A percentile compares a stretch with the other conserved stretches of the same genome.
These are phyloP conservation scores for Drosophila limbata DNA, from an alignment of 2,888 invertebrate genomes.

Conservation along the genomic window DNA sequence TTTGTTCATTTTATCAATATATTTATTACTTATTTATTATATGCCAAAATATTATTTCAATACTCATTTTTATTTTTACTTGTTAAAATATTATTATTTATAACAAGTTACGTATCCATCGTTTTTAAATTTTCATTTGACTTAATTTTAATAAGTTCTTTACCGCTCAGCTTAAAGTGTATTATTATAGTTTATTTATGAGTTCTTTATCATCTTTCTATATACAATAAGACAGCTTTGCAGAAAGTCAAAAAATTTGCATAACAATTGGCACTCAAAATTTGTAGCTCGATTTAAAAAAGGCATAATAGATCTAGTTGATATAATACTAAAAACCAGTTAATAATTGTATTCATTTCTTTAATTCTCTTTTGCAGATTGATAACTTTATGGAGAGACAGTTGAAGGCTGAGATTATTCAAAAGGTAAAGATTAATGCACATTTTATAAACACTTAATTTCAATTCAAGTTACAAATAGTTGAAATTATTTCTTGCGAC, in stretches of 20 bases:
- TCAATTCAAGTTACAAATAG: background rate
- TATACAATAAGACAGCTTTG: background rate
- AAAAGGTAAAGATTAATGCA: slow-evolving; percentile 32
- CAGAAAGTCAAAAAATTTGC: slow-evolving; percentile 2
- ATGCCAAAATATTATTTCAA: background rate
- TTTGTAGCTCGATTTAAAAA: background rate
- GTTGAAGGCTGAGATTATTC: slow-evolving; percentile 11
- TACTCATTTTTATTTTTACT: too few relatives aligned
- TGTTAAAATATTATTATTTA: too few relatives aligned
- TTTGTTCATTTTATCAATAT: background rate
- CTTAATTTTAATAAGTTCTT: background rate
- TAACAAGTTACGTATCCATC: background rate
- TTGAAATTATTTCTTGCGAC: background rate
- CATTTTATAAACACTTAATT: background rate
- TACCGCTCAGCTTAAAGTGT: too few relatives aligned
- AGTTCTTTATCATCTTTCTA: background rate
- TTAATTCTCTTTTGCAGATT: slow-evolving; percentile 30
- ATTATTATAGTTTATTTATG: background rate
- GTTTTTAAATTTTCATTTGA: background rate
- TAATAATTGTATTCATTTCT: slow-evolving; percentile 9
- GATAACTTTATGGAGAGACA: slow-evolving; percentile 10
- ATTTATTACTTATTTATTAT: too few relatives aligned
- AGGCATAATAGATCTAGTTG: background rate
- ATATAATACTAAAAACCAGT: slow-evolving; percentile 18
- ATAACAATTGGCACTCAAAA: background rate